Evolutionary conservation across 2,888 invertebrate species (phyloP).

Genomic region (Andrena dorsata): DNA sequence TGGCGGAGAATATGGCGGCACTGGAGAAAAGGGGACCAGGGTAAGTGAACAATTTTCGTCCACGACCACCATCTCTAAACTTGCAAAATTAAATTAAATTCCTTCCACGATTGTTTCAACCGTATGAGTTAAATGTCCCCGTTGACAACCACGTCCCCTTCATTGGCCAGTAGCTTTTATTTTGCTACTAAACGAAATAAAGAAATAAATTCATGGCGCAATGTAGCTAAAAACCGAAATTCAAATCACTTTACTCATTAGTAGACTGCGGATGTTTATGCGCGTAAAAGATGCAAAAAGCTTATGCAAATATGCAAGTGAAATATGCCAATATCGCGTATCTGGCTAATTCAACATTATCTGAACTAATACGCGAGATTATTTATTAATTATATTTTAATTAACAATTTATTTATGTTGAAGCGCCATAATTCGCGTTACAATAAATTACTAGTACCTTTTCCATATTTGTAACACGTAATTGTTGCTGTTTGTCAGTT

Average conservation of each 20-base stretch:
- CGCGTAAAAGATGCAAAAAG: too few species aligned
- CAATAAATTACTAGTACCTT: too few species aligned
- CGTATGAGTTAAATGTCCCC: neutral
- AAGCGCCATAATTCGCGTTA: too few species aligned
- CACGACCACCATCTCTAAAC: neutral
- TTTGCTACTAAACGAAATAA: neutral
- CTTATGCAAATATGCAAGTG: too few species aligned
- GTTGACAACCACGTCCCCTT: neutral
- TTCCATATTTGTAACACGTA: too few species aligned
- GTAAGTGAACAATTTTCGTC: conserved; percentile 86
- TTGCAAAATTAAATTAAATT: conserved; percentile 5
- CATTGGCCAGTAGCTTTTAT: neutral
- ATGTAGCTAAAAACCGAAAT: neutral
- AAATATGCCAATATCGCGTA: too few species aligned
- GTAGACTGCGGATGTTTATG: too few species aligned
- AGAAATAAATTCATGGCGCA: neutral
- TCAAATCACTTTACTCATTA: neutral
- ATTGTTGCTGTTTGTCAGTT: too few species aligned
- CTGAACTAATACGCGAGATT: too few species aligned
- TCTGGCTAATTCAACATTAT: too few species aligned
- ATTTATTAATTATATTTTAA: too few species aligned
- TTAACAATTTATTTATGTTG: too few species aligned
- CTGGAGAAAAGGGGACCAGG: conserved; percentile 94
- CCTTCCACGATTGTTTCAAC: neutral
- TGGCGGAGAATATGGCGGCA: conserved; percentile 90